These are phyloP conservation scores for Synanthedon andrenaeformis DNA, from an alignment of 2,888 invertebrate species.

Conservation along the genomic window DNA sequence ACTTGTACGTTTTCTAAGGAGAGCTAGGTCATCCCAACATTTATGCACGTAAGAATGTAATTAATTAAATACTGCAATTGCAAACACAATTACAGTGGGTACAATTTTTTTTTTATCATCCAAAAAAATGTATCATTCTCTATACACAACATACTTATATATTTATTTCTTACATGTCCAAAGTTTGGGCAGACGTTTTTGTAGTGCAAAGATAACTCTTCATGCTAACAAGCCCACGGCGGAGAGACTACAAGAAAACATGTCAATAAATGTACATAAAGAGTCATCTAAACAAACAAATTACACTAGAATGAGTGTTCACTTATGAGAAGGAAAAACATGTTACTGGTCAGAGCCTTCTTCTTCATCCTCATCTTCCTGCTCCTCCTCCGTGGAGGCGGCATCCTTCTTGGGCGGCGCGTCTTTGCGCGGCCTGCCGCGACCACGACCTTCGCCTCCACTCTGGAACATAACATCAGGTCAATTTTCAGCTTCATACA, in stretches of 20 bases:
- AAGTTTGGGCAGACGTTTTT: slow-evolving; percentile 46
- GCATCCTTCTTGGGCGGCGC: slow-evolving; percentile 64
- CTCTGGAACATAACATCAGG: slow-evolving; percentile 18
- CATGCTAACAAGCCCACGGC: slow-evolving; percentile 12
- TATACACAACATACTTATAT: not conserved
- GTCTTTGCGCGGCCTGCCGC: slow-evolving; percentile 63
- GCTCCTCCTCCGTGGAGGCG: slow-evolving; percentile 60
- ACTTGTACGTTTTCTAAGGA: slow-evolving; percentile 64
- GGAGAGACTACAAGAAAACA: not conserved
- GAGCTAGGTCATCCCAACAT: slow-evolving; percentile 51
- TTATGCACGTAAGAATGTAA: slow-evolving; percentile 45
- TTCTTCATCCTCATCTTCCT: slow-evolving; percentile 60
- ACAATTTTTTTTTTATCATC: slow-evolving; percentile 30
- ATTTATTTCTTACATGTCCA: slow-evolving; percentile 42
- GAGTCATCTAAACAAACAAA: slow-evolving; percentile 61
- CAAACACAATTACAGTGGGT: slow-evolving; percentile 28
- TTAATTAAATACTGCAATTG: slow-evolving; percentile 1
- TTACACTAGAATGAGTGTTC: slow-evolving; percentile 56
- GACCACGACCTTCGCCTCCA: slow-evolving; percentile 53
- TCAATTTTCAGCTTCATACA: too few species aligned
- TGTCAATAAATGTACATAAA: slow-evolving; percentile 23
- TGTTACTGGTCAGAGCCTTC: slow-evolving; percentile 66
- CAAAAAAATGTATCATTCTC: slow-evolving; percentile 12
- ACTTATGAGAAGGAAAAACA: slow-evolving; percentile 30
- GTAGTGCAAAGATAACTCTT: slow-evolving; percentile 49